Conservation (phyloP, 2,113 vertebrate species). For the Epinephelus fuscoguttatus region DNA sequence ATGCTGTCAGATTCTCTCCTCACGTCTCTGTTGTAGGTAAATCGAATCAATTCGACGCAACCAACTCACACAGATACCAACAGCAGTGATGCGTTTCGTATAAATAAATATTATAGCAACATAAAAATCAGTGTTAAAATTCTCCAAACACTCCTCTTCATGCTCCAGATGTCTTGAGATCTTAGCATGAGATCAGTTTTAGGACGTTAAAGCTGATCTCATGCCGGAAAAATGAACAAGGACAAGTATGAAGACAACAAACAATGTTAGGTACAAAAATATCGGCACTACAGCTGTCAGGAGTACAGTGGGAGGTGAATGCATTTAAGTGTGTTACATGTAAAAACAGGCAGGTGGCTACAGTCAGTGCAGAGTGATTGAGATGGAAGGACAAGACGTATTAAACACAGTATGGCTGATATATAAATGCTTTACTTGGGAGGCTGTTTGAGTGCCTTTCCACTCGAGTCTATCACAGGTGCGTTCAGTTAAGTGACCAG, state of each 20-base stretch:
- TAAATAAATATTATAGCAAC: conserved; percentile 86
- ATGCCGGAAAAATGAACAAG: neutral
- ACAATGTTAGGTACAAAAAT: conserved; percentile 48
- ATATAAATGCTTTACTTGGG: conserved; percentile 56
- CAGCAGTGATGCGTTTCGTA: conserved; percentile 73
- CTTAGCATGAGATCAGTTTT: conserved; percentile 21
- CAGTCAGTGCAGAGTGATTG: conserved; percentile 58
- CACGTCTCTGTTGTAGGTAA: conserved; percentile 40
- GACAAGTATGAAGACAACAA: neutral
- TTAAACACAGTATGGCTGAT: conserved; percentile 58
- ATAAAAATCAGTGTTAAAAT: conserved; percentile 77
- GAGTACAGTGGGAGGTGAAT: conserved; percentile 43
- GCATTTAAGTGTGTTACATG: conserved; percentile 44
- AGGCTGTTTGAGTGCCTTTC: conserved; percentile 35
- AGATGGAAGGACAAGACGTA: conserved; percentile 39
- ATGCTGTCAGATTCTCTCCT: conserved; percentile 34
- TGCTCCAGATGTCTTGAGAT: conserved; percentile 29
- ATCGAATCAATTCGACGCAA: conserved; percentile 40
- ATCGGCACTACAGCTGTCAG: conserved; percentile 40
- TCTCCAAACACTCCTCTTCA: conserved; percentile 54
- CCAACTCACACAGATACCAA: conserved; percentile 58
- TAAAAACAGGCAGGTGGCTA: conserved; percentile 57
- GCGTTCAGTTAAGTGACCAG: conserved; percentile 59
- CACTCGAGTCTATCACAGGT: conserved; percentile 51
- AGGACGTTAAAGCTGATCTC: conserved; percentile 7